Conservation (phyloP, 2,888 invertebrate species). For the Melipona bicolor region DNA sequence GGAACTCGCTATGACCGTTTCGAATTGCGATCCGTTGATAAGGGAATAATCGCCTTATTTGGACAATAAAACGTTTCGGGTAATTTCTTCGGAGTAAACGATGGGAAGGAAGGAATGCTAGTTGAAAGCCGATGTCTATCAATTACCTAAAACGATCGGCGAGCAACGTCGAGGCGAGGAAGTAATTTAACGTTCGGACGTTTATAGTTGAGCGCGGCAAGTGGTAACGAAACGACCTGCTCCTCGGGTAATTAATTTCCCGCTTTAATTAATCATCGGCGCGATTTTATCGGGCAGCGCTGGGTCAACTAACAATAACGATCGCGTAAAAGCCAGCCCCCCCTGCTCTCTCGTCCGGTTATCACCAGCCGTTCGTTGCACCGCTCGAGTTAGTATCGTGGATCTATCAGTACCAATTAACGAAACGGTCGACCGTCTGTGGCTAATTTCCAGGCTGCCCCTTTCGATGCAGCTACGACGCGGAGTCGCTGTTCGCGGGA, state of each 20-base stretch:
- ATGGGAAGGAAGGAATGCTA: constrained; percentile 21
- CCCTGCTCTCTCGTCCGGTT: constrained; percentile 4
- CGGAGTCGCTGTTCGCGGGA: not conserved
- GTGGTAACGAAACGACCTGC: constrained; percentile 53
- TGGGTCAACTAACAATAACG: constrained; percentile 58
- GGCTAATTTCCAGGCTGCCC: not conserved
- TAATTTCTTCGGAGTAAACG: constrained; percentile 29
- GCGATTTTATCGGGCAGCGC: constrained; percentile 54
- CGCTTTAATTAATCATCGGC: constrained; percentile 66
- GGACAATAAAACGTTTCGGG: constrained; percentile 44
- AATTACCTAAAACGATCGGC: constrained; percentile 63
- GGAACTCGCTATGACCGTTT: no score
- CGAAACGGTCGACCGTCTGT: constrained; percentile 26
- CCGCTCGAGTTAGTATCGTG: constrained; percentile 37
- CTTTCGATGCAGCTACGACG: not conserved
- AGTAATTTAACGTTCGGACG: constrained; percentile 64
- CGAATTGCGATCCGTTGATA: no score
- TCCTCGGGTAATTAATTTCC: constrained; percentile 68
- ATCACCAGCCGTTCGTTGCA: constrained; percentile 9
- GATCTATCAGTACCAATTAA: constrained; percentile 44
- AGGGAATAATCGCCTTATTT: not conserved
- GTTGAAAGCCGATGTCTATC: constrained; percentile 59
- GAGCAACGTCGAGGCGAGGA: constrained; percentile 54
- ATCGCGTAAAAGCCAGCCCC: constrained; percentile 41
- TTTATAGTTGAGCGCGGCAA: constrained; percentile 51